These are phyloP conservation scores for Chymomyza amoena DNA, from an alignment of 2,888 invertebrate species.

Conservation along the genomic window DNA sequence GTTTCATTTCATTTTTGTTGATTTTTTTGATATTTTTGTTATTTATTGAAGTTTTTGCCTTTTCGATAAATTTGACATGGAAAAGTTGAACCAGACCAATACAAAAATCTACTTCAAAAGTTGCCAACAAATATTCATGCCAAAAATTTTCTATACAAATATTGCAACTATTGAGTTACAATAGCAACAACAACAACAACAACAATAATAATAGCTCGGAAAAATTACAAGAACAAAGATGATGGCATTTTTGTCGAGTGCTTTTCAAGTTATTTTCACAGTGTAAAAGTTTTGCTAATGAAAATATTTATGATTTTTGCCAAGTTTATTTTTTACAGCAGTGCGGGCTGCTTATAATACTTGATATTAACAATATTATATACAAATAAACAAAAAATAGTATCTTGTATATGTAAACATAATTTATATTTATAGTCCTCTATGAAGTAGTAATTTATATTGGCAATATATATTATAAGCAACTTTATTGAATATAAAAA, in stretches of 20 bases:
- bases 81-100: not conserved
- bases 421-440: not conserved
- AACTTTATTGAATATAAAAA: not conserved
- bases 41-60: no score
- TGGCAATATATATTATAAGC: not conserved
- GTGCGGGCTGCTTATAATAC: not conserved
- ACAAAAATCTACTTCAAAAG: not conserved
- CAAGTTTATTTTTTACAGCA: slow-evolving; percentile 48
- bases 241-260: not conserved
- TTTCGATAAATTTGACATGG: not conserved
- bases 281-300: slow-evolving; percentile 29
- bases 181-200: not conserved
- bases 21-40: not conserved
- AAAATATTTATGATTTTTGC: slow-evolving; percentile 55
- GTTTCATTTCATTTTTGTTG: not conserved
- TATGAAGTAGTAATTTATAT: not conserved
- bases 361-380: not conserved
- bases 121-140: not conserved
- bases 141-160: not conserved
- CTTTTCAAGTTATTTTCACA: not conserved
- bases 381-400: not conserved
- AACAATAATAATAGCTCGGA: not conserved
- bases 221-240: not conserved
- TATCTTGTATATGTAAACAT: not conserved
- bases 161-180: not conserved